phyloP scores from a whole-genome alignment of 1,140 invertebrate species.

The Pogonognathellus flavescens region DNA sequence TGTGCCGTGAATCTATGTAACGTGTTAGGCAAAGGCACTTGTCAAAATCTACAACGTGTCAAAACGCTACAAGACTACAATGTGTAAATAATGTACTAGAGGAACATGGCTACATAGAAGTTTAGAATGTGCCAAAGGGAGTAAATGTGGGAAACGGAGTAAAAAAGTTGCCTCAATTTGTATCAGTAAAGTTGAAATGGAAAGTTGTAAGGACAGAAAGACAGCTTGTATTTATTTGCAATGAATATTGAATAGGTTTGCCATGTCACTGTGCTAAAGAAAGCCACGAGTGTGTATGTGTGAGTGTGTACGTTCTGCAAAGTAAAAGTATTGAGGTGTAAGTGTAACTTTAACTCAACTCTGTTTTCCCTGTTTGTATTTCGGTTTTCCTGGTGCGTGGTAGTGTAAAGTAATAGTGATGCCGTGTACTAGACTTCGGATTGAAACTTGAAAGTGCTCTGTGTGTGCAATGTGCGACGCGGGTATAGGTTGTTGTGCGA shows the following conservation, averaged over 20 bases:
- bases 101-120: too few species aligned
- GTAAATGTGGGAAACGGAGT: background rate
- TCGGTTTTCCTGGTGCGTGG: background rate
- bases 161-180: too few species aligned
- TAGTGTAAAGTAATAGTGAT: background rate
- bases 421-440: too few species aligned
- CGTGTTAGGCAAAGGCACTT: too few species aligned
- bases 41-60: too few species aligned
- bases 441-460: too few species aligned
- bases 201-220: conserved; percentile 19
- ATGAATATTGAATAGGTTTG: conserved; percentile 30
- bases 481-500: too few species aligned
- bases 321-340: background rate
- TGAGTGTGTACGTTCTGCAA: background rate
- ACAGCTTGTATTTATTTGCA: conserved; percentile 27
- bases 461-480: too few species aligned
- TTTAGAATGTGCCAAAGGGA: too few species aligned
- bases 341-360: background rate
- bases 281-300: background rate
- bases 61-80: too few species aligned
- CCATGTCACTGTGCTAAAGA: background rate
- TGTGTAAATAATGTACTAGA: too few species aligned
- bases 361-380: background rate
- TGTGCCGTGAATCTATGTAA: too few species aligned
- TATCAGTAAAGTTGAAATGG: conserved; percentile 27